Conservation (phyloP, 2,797 vertebrate species). For the Telmatherina bonti region DNA sequence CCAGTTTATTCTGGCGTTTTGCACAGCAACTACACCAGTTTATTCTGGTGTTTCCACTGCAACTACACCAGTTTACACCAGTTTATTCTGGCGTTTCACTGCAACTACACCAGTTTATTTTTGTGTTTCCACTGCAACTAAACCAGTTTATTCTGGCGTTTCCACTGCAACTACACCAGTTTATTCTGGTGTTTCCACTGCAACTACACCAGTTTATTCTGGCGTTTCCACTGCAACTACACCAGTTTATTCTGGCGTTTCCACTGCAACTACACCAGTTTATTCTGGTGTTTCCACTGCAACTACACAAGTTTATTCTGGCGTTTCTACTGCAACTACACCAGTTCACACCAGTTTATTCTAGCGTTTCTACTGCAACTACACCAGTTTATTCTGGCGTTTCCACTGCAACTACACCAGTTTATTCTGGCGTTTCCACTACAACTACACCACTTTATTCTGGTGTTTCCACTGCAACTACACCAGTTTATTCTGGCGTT, state of each 20-base stretch:
- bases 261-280: neutral
- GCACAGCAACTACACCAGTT: neutral
- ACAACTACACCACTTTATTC: neutral
- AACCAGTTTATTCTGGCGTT: too few species aligned
- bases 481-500: conserved; percentile 22
- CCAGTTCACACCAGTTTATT: too few species aligned
- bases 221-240: neutral
- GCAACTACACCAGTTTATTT: neutral
- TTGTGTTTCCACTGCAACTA: too few species aligned
- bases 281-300: conserved; percentile 15
- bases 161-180: neutral
- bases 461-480: conserved; percentile 1
- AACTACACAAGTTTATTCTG: neutral
- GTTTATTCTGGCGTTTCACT: conserved; percentile 28
- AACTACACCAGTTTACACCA: neutral
- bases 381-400: conserved; percentile 18
- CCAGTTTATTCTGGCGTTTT: conserved; percentile 29
- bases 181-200: conserved; percentile 16
- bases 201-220: neutral
- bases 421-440: conserved; percentile 18
- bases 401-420: neutral
- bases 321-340: neutral
- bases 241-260: conserved; percentile 23
- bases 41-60: conserved; percentile 15
- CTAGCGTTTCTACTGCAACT: conserved; percentile 8